Conservation (phyloP, 2,888 invertebrate species). For the Morpho achilles region DNA sequence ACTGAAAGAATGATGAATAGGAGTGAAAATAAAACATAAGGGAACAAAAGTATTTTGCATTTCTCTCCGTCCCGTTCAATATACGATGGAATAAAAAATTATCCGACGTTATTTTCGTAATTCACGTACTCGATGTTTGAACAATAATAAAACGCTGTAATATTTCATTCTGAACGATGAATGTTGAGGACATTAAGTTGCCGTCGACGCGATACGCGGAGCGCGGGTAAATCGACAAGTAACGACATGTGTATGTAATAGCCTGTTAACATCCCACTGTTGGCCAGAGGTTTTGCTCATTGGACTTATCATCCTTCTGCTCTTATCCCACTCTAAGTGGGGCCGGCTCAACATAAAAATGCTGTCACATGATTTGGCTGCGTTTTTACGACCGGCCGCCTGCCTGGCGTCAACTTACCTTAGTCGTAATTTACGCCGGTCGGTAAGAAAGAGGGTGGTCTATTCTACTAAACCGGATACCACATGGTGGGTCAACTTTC, state of each 20-base stretch:
- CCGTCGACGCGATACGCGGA: conserved; percentile 2
- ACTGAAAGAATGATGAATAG: too few species aligned
- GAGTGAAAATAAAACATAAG: background rate
- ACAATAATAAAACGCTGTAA: background rate
- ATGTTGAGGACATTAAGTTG: conserved; percentile 1
- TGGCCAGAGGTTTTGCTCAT: background rate
- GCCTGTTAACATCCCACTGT: too few species aligned
- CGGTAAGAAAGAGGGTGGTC: too few species aligned
- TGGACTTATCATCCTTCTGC: background rate
- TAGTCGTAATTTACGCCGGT: too few species aligned
- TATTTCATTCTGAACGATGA: conserved; percentile 2
- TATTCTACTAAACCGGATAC: too few species aligned
- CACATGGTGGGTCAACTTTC: too few species aligned
- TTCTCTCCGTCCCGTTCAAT: background rate
- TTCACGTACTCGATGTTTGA: conserved; percentile 1
- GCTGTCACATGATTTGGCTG: too few species aligned
- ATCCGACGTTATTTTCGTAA: background rate
- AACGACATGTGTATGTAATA: conserved; percentile 4
- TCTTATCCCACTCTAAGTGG: too few species aligned
- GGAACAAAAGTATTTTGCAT: background rate
- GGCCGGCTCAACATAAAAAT: too few species aligned
- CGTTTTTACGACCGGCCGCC: too few species aligned
- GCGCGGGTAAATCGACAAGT: conserved; percentile 20
- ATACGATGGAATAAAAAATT: background rate
- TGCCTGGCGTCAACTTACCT: too few species aligned